Base-by-base conservation (phyloP, 2,888 invertebrate species). In the Drosophila ezoana region DNA sequence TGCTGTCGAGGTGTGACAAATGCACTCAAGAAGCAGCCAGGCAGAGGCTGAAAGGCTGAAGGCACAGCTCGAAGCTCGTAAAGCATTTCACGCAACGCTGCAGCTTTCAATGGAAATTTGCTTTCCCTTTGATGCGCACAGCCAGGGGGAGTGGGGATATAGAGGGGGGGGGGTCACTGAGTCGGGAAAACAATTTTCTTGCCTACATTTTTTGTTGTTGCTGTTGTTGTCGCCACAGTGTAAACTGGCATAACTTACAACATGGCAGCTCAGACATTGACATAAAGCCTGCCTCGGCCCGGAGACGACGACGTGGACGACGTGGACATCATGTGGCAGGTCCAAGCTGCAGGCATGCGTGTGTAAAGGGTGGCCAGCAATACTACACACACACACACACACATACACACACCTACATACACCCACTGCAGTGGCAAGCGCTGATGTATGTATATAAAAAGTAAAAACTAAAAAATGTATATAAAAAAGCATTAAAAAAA, bases 61-160 rank as follows among this genome's bases (percentile, higher is more conserved):
- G n/a, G 49, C 23, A 33, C 41, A 47, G 37, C 49, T 56, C 33
- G 45, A 38, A 49, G 63, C 69, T 70, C 80, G 84, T 88, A 84
- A 86, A 87, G 85, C 79, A 85, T 89, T 87, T 87, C 83, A 87
- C 89, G 89, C 85, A 87, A 87, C 87, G 85, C 77, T 89, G 85
- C 87, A 87, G 78, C 87, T 87, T 87, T 87, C 86, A 89, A 87
- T 87, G 74, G 74, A 81, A 76, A 88, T 87, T 87, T 82, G 84
- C 84, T 75, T 79, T 79, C 56, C 68, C 79, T 79, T 81, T 84
- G 87, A 84, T 68, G 72, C 76, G 43, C 47, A 41, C 4, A 13
- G 20, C 10, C 28, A 8, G 28, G 8, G 28, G 8, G 28, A 2
- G 23, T 18, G 8, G 18, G 2, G 18, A 18, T 1, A 18, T 18